A percentile compares a stretch with the other conserved stretches of the same genome.
Evolutionary conservation across 2,888 invertebrate species (phyloP).

Genomic region (Junonia oenone): DNA sequence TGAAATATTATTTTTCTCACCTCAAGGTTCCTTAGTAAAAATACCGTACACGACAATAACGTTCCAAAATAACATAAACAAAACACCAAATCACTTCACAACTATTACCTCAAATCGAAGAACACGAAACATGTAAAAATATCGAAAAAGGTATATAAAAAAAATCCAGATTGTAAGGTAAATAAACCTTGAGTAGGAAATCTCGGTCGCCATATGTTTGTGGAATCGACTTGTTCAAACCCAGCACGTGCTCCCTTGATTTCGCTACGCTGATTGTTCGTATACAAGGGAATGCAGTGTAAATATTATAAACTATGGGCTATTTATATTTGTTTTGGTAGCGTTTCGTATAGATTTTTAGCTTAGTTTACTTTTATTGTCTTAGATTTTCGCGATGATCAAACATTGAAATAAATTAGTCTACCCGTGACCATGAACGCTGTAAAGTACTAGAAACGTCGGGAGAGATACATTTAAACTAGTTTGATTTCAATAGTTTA

Average conservation of each 20-base stretch:
- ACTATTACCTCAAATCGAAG: background rate
- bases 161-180: conserved; percentile 13
- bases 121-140: background rate
- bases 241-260: conserved; percentile 11
- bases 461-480: too few relatives aligned
- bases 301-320: background rate
- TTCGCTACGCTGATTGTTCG: conserved; percentile 8
- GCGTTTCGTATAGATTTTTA: too few relatives aligned
- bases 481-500: too few relatives aligned
- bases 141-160: conserved; percentile 6
- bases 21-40: background rate
- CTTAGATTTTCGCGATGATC: too few relatives aligned
- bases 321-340: background rate
- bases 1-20: too few relatives aligned
- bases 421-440: too few relatives aligned
- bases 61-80: background rate
- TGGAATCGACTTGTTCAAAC: conserved; percentile 13
- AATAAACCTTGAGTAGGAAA: conserved; percentile 20
- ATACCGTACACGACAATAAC: background rate
- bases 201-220: conserved; percentile 19
- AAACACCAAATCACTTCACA: background rate
- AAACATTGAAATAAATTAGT: too few relatives aligned
- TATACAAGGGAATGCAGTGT: background rate
- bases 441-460: too few relatives aligned
- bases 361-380: too few relatives aligned